These are phyloP conservation scores for Xestia xanthographa DNA, from an alignment of 2,888 invertebrate species.

Conservation along the genomic window DNA sequence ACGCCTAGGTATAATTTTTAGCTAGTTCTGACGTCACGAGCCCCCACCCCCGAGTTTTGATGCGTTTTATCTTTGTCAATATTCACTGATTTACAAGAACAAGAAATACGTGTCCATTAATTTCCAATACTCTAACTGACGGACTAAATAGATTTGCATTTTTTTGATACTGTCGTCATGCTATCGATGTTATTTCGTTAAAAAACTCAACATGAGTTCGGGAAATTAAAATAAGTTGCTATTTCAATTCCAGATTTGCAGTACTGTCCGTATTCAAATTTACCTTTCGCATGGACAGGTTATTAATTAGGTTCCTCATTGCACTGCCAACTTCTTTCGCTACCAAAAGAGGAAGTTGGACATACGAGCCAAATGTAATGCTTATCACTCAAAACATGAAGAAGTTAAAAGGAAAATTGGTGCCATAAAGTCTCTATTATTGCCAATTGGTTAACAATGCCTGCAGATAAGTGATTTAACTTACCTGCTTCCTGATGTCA, in stretches of 20 bases:
- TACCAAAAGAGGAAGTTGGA: constrained; percentile 14
- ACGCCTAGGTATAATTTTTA: no score
- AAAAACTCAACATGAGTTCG: no score
- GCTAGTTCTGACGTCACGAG: no score
- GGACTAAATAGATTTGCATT: no score
- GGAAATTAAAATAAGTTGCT: neutral
- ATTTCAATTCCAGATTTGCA: neutral
- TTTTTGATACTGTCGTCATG: no score
- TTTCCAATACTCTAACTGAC: no score
- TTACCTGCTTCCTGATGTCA: neutral
- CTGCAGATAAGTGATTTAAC: neutral
- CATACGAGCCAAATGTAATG: neutral
- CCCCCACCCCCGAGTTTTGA: no score
- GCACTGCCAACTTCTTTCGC: constrained; percentile 12
- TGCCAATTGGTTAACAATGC: neutral
- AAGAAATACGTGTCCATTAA: no score
- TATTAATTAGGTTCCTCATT: constrained; percentile 1
- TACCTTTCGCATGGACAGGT: neutral
- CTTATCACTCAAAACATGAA: neutral
- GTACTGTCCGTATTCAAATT: neutral
- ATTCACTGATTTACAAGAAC: no score
- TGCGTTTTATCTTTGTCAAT: no score
- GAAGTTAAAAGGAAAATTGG: neutral
- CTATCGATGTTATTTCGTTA: no score
- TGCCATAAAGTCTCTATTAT: neutral